Conservation (phyloP, 2,888 invertebrate species). For the Helicoverpa assulta region DNA sequence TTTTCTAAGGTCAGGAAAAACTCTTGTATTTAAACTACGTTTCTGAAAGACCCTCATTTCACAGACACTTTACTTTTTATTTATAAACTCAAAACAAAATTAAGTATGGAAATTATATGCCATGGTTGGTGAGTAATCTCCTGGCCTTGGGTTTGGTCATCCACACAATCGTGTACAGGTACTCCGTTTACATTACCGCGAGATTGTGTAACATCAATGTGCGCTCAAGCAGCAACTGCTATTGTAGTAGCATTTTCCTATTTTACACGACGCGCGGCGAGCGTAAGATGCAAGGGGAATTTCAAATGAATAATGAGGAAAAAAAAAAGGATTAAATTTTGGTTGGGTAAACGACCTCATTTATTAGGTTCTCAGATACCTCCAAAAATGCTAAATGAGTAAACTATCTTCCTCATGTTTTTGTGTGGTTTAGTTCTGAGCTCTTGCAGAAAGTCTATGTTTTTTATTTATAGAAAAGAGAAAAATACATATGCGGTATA, state of each 20-base stretch:
- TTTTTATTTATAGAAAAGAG: too few relatives aligned
- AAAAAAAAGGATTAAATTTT: too few relatives aligned
- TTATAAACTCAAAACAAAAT: constrained; percentile 23
- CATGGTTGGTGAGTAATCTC: constrained; percentile 52
- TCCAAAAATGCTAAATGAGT: too few relatives aligned
- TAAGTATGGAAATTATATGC: constrained; percentile 23
- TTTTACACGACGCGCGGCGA: constrained; percentile 18
- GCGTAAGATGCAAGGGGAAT: constrained; percentile 18
- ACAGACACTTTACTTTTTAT: not conserved
- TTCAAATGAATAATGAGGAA: not conserved
- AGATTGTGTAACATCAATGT: constrained; percentile 55
- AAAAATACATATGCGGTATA: too few relatives aligned
- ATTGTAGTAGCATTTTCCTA: constrained; percentile 33
- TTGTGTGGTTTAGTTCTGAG: too few relatives aligned
- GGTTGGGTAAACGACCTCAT: too few relatives aligned
- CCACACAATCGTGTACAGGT: constrained; percentile 56
- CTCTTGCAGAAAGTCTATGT: too few relatives aligned
- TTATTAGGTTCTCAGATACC: too few relatives aligned
- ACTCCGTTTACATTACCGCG: constrained; percentile 46
- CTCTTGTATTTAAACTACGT: too few relatives aligned
- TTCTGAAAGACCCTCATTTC: not conserved
- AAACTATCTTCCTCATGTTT: too few relatives aligned
- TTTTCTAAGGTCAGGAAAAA: too few relatives aligned
- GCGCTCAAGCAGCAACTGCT: constrained; percentile 52
- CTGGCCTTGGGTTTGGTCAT: constrained; percentile 65